Evolutionary conservation across 1,140 invertebrate species (phyloP).

Genomic region (Ceratoteleas bidentatus): DNA sequence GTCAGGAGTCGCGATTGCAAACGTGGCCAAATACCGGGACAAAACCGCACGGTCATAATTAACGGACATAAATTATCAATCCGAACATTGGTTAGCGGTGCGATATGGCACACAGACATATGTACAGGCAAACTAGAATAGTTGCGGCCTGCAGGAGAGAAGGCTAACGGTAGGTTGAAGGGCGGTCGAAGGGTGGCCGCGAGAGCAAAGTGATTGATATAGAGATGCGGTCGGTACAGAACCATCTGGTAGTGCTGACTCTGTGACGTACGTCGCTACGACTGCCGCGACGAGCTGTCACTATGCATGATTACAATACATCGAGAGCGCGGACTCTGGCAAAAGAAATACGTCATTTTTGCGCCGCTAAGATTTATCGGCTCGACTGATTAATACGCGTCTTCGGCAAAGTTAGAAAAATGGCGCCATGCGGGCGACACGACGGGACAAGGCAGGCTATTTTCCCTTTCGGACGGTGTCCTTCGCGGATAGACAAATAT

Average conservation of each 20-base stretch:
- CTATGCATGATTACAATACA: slow-evolving; percentile 68
- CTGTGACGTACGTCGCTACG: slow-evolving; percentile 79
- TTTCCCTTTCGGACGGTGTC: slow-evolving; percentile 18
- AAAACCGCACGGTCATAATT: slow-evolving; percentile 79
- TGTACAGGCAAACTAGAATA: slow-evolving; percentile 66
- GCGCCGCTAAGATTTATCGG: slow-evolving; percentile 58
- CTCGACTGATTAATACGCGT: slow-evolving; percentile 57
- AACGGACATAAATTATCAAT: slow-evolving; percentile 82
- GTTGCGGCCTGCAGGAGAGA: slow-evolving; percentile 64
- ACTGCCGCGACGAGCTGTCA: slow-evolving; percentile 74
- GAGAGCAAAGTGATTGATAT: slow-evolving; percentile 81
- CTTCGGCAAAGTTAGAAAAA: slow-evolving; percentile 59
- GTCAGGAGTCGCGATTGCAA: slow-evolving; percentile 66
- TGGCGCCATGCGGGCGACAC: slow-evolving; percentile 28
- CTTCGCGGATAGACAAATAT: slow-evolving; percentile 21
- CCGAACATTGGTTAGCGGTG: slow-evolving; percentile 77
- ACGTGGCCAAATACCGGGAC: slow-evolving; percentile 64
- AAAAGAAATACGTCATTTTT: slow-evolving; percentile 69
- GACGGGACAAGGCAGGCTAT: slow-evolving; percentile 26
- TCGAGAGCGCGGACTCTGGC: slow-evolving; percentile 30
- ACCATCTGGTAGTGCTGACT: slow-evolving; percentile 79
- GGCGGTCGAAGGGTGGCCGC: slow-evolving; percentile 73
- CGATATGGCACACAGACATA: slow-evolving; percentile 70
- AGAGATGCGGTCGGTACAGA: slow-evolving; percentile 78
- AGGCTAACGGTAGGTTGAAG: slow-evolving; percentile 68